Percentiles rank a stretch among this genome's conserved stretches.
phyloP scores from a whole-genome alignment of 64 coral and sea anemone species.

The Hydrozoanthus tunicans region DNA sequence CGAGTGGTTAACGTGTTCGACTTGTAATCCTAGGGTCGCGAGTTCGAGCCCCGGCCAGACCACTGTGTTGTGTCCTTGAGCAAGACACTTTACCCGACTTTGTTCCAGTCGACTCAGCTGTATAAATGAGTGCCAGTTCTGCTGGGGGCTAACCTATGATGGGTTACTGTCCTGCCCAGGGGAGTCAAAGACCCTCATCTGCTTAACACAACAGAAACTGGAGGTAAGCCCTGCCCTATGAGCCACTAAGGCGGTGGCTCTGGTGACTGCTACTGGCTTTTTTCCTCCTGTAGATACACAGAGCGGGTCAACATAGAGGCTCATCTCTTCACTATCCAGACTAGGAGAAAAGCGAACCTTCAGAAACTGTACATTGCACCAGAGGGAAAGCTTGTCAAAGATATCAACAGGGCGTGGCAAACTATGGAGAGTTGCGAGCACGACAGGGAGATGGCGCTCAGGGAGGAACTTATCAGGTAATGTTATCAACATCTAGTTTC shows the following conservation, averaged over 20 bases:
- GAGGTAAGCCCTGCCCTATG: not conserved
- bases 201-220: too few species aligned
- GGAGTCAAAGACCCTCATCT: too few species aligned
- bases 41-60: too few species aligned
- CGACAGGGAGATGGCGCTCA: constrained; percentile 87
- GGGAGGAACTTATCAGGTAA: constrained; percentile 89
- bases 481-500: not conserved
- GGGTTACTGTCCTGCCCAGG: too few species aligned
- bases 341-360: constrained; percentile 81
- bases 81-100: too few species aligned
- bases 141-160: too few species aligned
- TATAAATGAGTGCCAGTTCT: too few species aligned
- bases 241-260: not conserved
- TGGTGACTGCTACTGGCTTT: not conserved
- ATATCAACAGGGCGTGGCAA: constrained; percentile 90
- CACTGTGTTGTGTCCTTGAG: too few species aligned
- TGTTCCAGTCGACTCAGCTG: too few species aligned
- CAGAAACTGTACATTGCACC: constrained; percentile 76
- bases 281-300: constrained; percentile 64
- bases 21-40: too few species aligned
- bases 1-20: too few species aligned
- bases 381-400: constrained; percentile 75
- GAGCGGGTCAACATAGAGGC: constrained; percentile 96
- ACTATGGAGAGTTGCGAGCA: constrained; percentile 92
- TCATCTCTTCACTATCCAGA: constrained; percentile 91